Conservation (phyloP, 30 jellyfish, hydroid and myxozoan species). For the Pseudorhiza aurosa region DNA sequence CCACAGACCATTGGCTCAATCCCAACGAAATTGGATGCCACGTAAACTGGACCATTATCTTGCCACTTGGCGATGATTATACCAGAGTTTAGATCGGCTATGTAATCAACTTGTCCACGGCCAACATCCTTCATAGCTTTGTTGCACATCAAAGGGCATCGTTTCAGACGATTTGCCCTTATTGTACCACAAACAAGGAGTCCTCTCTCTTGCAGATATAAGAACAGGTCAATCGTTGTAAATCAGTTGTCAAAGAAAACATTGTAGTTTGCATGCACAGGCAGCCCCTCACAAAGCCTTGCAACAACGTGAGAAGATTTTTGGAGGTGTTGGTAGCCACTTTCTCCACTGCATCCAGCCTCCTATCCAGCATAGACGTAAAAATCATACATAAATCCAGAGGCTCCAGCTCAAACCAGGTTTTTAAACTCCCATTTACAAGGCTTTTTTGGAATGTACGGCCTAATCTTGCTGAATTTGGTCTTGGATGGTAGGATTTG, state of each 20-base stretch:
- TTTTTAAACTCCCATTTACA: constrained; percentile 69
- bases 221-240: constrained; percentile 52
- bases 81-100: constrained; percentile 59
- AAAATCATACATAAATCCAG: constrained; percentile 57
- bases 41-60: constrained; percentile 63
- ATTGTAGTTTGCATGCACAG: constrained; percentile 20
- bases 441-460: constrained; percentile 70
- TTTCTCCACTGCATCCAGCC: background rate
- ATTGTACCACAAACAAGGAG: constrained; percentile 49
- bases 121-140: constrained; percentile 61
- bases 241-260: constrained; percentile 78
- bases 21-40: constrained; percentile 50
- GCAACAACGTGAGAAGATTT: constrained; percentile 26
- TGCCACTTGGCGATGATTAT: constrained; percentile 50
- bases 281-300: constrained; percentile 23
- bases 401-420: constrained; percentile 48
- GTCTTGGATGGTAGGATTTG: constrained; percentile 60
- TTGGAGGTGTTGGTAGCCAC: background rate
- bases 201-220: constrained; percentile 53
- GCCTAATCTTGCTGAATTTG: constrained; percentile 60
- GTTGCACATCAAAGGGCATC: constrained; percentile 55
- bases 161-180: constrained; percentile 39
- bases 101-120: constrained; percentile 39
- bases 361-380: constrained; percentile 37
- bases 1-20: background rate